A percentile compares a stretch with the other conserved stretches of the same genome.
Evolutionary conservation across 2,888 invertebrate genomes (phyloP).

Genomic region (Aspidiotus rigidus): DNA sequence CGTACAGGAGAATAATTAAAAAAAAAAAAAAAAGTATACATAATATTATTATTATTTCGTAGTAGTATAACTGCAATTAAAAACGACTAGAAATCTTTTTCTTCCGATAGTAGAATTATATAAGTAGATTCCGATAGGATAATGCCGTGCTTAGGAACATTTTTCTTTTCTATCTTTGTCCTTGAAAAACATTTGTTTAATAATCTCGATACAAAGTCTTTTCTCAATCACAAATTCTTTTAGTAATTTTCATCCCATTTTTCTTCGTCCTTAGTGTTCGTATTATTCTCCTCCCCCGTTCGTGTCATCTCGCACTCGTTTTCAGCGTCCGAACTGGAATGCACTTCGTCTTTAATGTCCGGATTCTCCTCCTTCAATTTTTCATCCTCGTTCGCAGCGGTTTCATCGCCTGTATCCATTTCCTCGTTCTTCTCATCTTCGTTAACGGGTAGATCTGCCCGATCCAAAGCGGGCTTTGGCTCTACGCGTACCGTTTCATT

Average conservation of each 20-base stretch:
- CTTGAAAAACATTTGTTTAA: neutral
- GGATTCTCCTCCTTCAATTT: neutral
- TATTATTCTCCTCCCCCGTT: neutral
- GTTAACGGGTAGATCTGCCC: conserved; percentile 23
- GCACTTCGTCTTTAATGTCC: neutral
- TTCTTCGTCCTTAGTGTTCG: neutral
- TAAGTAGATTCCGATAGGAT: neutral
- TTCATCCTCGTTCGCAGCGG: conserved; percentile 35
- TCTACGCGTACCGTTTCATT: conserved; percentile 65
- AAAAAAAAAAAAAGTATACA: conserved; percentile 15
- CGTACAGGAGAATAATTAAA: conserved; percentile 20
- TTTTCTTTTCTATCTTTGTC: no score
- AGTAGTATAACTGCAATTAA: conserved; percentile 26
- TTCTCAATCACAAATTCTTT: conserved; percentile 3
- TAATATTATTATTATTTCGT: neutral
- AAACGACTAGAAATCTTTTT: conserved; percentile 32
- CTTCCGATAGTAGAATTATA: conserved; percentile 13
- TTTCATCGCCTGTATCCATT: conserved; percentile 26
- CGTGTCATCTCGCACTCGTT: conserved; percentile 22
- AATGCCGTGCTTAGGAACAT: conserved; percentile 24
- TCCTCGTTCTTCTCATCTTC: conserved; percentile 15
- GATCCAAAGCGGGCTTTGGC: conserved; percentile 56
- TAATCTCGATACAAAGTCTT: neutral
- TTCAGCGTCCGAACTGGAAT: conserved; percentile 21
- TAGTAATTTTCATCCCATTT: conserved; percentile 21